A percentile compares a stretch with the other conserved stretches of the same genome.
These are phyloP conservation scores for Coenonympha arcania DNA, from an alignment of 2,888 invertebrate genomes.

Conservation along the genomic window DNA sequence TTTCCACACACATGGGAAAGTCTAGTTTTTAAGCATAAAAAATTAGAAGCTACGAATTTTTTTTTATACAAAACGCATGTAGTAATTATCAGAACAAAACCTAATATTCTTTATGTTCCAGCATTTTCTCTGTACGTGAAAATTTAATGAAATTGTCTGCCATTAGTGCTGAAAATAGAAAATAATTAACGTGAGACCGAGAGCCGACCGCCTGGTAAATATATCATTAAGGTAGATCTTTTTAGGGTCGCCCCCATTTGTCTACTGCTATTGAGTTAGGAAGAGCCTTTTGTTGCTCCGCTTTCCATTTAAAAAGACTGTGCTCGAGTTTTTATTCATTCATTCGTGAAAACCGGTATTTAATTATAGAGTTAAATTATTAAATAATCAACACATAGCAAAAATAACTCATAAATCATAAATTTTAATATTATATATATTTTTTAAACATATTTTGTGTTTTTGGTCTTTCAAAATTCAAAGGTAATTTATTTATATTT, in stretches of 20 bases:
- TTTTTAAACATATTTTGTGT: too few relatives aligned
- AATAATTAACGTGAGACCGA: conserved; percentile 1
- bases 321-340: background rate
- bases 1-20: too few relatives aligned
- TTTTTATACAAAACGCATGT: background rate
- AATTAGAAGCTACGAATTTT: background rate
- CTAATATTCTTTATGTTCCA: background rate
- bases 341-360: background rate
- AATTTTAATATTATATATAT: too few relatives aligned
- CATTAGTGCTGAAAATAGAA: conserved; percentile 4
- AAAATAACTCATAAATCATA: too few relatives aligned
- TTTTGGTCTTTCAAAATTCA: too few relatives aligned
- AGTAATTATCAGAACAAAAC: too few relatives aligned
- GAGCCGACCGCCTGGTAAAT: conserved; percentile 3
- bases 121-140: background rate
- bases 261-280: background rate
- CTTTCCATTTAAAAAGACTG: background rate
- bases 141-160: background rate
- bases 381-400: too few relatives aligned
- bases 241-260: background rate
- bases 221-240: conserved; percentile 7
- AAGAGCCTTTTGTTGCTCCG: background rate
- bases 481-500: too few relatives aligned
- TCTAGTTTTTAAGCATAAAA: too few relatives aligned
- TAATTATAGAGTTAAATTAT: too few relatives aligned